phyloP scores from a whole-genome alignment of 2,888 invertebrate genomes.

The Danaus chrysippus region DNA sequence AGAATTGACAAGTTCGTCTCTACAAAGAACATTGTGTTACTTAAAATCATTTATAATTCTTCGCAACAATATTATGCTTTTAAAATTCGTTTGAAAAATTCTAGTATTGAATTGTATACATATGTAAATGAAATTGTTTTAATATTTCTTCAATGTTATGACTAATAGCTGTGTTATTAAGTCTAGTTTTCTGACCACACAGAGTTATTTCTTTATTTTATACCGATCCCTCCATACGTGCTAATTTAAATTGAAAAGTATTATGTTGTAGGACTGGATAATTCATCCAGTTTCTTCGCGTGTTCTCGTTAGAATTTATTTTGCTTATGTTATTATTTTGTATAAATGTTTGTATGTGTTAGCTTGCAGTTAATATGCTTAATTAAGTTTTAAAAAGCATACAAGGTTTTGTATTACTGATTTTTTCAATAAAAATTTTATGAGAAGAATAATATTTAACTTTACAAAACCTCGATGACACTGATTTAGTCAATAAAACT shows the following conservation, averaged over 20 bases:
- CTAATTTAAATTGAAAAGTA: slow-evolving; percentile 1
- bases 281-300: not conserved
- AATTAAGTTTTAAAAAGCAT: too few relatives aligned
- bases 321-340: too few relatives aligned
- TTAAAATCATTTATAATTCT: not conserved
- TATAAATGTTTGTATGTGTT: too few relatives aligned
- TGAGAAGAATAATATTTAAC: too few relatives aligned
- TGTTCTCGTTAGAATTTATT: too few relatives aligned
- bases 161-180: slow-evolving; percentile 33
- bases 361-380: too few relatives aligned
- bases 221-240: not conserved
- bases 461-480: too few relatives aligned
- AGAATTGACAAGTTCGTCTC: slow-evolving; percentile 28
- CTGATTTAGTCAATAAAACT: too few relatives aligned
- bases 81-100: too few relatives aligned
- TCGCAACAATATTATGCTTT: not conserved
- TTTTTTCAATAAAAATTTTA: too few relatives aligned
- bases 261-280: not conserved
- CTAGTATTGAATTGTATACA: not conserved
- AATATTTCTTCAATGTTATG: slow-evolving; percentile 39
- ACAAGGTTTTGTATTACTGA: too few relatives aligned
- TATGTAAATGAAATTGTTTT: slow-evolving; percentile 21
- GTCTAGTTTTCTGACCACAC: slow-evolving; percentile 29
- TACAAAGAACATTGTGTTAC: slow-evolving; percentile 9
- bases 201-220: slow-evolving; percentile 17